phyloP scores from a whole-genome alignment of 2,888 invertebrate genomes.

The Agrotis ipsilon region DNA sequence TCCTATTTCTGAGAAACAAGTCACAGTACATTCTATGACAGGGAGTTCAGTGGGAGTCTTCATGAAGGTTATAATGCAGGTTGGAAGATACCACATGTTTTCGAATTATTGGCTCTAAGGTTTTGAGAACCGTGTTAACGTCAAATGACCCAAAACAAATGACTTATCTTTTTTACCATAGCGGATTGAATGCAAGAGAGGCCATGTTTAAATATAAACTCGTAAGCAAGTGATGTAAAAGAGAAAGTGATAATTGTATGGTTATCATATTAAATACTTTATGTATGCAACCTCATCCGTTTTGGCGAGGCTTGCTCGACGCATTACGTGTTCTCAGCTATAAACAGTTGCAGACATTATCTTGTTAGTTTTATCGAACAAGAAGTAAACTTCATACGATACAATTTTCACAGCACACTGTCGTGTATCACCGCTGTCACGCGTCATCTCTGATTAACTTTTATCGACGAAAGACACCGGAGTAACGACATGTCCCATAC shows the following conservation, averaged over 20 bases:
- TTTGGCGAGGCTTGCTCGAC: slow-evolving; percentile 19
- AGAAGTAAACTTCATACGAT: slow-evolving; percentile 55
- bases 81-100: no score
- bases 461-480: slow-evolving; percentile 74
- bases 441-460: slow-evolving; percentile 80
- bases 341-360: slow-evolving; percentile 46
- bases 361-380: slow-evolving; percentile 54
- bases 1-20: no score
- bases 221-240: slow-evolving; percentile 42
- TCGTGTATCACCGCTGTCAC: slow-evolving; percentile 68
- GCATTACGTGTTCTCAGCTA: slow-evolving; percentile 34
- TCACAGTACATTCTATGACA: no score
- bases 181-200: slow-evolving; percentile 14
- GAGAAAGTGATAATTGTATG: slow-evolving; percentile 52
- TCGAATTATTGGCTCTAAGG: no score
- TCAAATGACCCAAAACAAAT: not conserved
- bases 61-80: no score
- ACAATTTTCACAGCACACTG: slow-evolving; percentile 52
- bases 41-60: no score
- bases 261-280: slow-evolving; percentile 41
- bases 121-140: no score
- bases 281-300: slow-evolving; percentile 19
- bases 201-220: slow-evolving; percentile 46
- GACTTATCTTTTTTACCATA: slow-evolving; percentile 7
- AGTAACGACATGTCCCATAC: slow-evolving; percentile 77